A percentile compares a stretch with the other conserved stretches of the same genome.
phyloP scores from a whole-genome alignment of 2,888 invertebrate species.

The Netelia melanura region DNA sequence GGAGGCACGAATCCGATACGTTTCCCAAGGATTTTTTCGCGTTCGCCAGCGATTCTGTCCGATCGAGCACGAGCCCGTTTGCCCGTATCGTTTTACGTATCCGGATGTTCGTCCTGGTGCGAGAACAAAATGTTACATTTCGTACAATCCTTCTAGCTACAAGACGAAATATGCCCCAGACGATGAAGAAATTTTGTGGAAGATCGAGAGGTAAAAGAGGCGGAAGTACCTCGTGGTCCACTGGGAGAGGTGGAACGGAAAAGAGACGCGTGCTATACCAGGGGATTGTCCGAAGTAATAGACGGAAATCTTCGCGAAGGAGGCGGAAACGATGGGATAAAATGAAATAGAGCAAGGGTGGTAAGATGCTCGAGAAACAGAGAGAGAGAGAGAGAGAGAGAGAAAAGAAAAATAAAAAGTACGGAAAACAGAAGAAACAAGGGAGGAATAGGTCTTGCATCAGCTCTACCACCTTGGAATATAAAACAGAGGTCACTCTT shows the following conservation, averaged over 20 bases:
- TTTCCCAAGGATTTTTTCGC: constrained; percentile 19
- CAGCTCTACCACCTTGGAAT: constrained; percentile 78
- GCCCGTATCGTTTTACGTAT: constrained; percentile 43
- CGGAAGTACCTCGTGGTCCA: constrained; percentile 18
- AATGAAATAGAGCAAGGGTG: constrained; percentile 60
- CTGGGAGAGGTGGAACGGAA: neutral
- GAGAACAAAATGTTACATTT: constrained; percentile 47
- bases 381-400: constrained; percentile 8
- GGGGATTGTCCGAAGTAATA: neutral
- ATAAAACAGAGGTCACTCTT: constrained; percentile 78
- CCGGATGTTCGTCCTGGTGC: constrained; percentile 67
- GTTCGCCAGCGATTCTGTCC: constrained; percentile 67
- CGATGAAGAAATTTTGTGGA: constrained; percentile 1
- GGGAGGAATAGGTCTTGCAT: constrained; percentile 74
- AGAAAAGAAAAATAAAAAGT: constrained; percentile 14
- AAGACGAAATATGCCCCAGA: constrained; percentile 22
- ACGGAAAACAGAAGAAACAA: constrained; percentile 18
- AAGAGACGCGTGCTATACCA: neutral
- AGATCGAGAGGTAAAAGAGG: constrained; percentile 24
- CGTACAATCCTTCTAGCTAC: constrained; percentile 6
- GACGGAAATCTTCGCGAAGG: constrained; percentile 19
- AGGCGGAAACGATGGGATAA: constrained; percentile 46
- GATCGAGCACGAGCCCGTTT: constrained; percentile 69
- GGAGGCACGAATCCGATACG: constrained; percentile 9
- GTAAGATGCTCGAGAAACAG: constrained; percentile 46